These are phyloP conservation scores for Lamellibrachia satsuma DNA, from an alignment of 2,888 invertebrate genomes.

Conservation along the genomic window DNA sequence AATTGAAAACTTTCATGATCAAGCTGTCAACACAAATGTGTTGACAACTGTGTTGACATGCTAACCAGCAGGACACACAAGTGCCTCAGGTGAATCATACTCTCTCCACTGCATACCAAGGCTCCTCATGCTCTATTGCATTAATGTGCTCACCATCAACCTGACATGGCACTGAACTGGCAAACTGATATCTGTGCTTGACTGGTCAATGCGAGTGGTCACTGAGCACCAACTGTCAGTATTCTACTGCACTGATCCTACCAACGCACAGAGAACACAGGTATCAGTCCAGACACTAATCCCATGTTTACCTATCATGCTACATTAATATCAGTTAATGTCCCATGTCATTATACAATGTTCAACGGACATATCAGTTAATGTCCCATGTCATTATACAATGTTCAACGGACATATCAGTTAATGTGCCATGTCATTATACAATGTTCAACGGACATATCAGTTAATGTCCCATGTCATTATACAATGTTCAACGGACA, in stretches of 20 bases:
- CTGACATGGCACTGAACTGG: not conserved
- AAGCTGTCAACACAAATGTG: not conserved
- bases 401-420: not conserved
- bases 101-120: not conserved
- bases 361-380: no score
- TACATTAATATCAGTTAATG: not conserved
- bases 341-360: no score
- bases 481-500: no score
- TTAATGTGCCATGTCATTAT: not conserved
- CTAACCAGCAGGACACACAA: not conserved
- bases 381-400: no score
- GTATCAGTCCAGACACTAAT: not conserved
- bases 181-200: not conserved
- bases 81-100: not conserved
- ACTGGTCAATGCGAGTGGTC: not conserved
- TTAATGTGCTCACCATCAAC: not conserved
- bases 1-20: not conserved
- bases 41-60: not conserved
- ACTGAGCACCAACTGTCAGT: not conserved
- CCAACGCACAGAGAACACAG: not conserved
- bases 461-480: no score
- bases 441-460: no score
- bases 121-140: not conserved
- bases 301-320: not conserved
- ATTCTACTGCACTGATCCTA: not conserved